Evolutionary conservation across 2,113 vertebrate genomes (phyloP).

Genomic region (Prinia subflava): DNA sequence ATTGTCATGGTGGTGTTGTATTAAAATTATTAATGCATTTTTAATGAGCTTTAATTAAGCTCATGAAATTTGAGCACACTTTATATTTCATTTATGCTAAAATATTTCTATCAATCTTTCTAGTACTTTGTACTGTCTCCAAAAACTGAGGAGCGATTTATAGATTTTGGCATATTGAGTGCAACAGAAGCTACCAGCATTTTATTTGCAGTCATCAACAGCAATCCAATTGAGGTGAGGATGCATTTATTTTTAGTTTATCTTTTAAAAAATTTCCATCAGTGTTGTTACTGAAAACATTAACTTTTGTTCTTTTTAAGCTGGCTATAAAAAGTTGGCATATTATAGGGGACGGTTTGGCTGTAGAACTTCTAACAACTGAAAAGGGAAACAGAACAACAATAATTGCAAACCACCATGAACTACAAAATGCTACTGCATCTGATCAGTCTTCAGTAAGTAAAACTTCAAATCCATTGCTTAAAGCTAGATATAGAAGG

Average conservation of each 20-base stretch:
- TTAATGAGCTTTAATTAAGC: not conserved
- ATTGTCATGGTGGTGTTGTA: not conserved
- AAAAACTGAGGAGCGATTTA: conserved; percentile 83
- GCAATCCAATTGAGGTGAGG: conserved; percentile 95
- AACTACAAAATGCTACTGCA: conserved; percentile 82
- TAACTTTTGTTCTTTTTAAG: conserved; percentile 74
- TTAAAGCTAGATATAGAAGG: not conserved
- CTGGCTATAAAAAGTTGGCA: conserved; percentile 95
- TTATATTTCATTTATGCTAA: not conserved
- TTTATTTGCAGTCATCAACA: conserved; percentile 92
- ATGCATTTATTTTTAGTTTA: conserved; percentile 1
- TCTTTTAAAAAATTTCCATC: not conserved
- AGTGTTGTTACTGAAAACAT: conserved; percentile 8
- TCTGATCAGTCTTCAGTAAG: conserved; percentile 87
- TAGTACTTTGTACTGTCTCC: conserved; percentile 90
- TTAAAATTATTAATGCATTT: not conserved
- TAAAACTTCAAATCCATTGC: conserved; percentile 8
- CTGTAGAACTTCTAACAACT: conserved; percentile 88
- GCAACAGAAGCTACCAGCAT: conserved; percentile 89
- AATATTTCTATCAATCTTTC: conserved; percentile 37
- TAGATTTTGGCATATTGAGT: conserved; percentile 95
- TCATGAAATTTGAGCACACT: not conserved
- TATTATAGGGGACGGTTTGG: conserved; percentile 92
- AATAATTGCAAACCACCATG: conserved; percentile 76
- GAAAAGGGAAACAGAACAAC: conserved; percentile 89